A percentile compares a stretch with the other conserved stretches of the same genome.
phyloP scores from a whole-genome alignment of 2,797 vertebrate species.

The Schizopygopsis pylzovi region DNA sequence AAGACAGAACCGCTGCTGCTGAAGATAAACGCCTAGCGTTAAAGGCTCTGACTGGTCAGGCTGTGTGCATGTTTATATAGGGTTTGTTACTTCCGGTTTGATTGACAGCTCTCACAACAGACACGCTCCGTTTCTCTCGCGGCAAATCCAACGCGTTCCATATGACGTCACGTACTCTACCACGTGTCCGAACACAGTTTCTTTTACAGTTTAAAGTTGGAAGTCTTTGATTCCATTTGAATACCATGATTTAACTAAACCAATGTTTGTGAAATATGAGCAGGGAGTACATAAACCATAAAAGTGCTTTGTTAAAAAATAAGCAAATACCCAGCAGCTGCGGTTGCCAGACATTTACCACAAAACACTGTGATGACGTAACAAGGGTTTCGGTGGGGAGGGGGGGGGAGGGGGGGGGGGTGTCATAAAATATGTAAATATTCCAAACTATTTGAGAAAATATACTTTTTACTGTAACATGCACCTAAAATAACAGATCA shows the following conservation, averaged over 20 bases:
- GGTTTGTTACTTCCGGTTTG: constrained; percentile 40
- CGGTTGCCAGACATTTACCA: neutral
- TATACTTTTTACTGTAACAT: neutral
- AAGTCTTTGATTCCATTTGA: neutral
- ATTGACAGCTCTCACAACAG: constrained; percentile 25
- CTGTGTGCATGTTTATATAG: neutral
- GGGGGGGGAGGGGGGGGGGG: too few species aligned
- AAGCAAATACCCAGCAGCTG: neutral
- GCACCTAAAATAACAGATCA: neutral
- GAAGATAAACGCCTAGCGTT: too few species aligned
- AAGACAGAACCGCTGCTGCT: too few species aligned
- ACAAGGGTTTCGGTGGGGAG: neutral
- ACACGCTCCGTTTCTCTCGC: neutral
- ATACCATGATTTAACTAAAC: neutral
- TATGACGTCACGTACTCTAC: constrained; percentile 43
- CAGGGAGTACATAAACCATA: neutral
- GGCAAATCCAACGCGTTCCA: constrained; percentile 45
- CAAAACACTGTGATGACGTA: neutral
- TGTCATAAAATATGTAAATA: neutral
- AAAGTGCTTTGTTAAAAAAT: neutral
- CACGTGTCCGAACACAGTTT: neutral
- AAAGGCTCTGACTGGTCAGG: neutral
- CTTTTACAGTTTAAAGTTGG: neutral
- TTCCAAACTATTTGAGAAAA: neutral
- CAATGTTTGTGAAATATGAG: neutral